Percentiles rank a stretch among this genome's conserved stretches.
Evolutionary conservation across 2,797 vertebrate genomes (phyloP).

Genomic region (Typhlichthys subterraneus): DNA sequence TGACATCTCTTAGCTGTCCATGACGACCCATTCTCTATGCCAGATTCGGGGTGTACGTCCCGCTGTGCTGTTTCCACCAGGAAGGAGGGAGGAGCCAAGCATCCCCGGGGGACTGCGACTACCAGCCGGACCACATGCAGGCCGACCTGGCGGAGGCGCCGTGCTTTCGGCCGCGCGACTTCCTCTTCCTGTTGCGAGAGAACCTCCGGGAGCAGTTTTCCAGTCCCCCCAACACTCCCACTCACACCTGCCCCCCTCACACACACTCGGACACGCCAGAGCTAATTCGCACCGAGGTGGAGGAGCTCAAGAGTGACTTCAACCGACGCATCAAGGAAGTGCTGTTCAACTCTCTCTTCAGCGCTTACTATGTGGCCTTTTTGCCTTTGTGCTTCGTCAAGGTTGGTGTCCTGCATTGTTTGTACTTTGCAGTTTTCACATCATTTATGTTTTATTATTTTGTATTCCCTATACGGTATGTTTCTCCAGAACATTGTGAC

Average conservation of each 20-base stretch:
- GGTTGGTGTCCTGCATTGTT: constrained; percentile 69
- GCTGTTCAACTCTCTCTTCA: constrained; percentile 98
- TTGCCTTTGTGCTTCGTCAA: constrained; percentile 98
- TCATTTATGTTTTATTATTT: too few relatives aligned
- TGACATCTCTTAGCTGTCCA: background rate
- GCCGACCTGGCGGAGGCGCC: constrained; percentile 81
- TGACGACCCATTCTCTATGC: background rate
- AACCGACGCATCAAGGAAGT: constrained; percentile 98
- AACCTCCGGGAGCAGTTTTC: constrained; percentile 94
- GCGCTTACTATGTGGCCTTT: constrained; percentile 97
- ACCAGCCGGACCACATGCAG: constrained; percentile 78
- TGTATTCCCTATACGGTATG: background rate
- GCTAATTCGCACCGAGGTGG: constrained; percentile 94
- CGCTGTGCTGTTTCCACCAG: constrained; percentile 97
- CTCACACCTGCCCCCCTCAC: constrained; percentile 89
- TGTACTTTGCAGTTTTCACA: too few relatives aligned
- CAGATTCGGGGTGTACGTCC: constrained; percentile 97
- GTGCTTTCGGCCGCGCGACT: constrained; percentile 89
- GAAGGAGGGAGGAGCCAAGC: constrained; percentile 86
- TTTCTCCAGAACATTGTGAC: background rate
- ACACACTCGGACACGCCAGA: constrained; percentile 86
- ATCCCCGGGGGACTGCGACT: constrained; percentile 83
- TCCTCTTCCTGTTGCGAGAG: constrained; percentile 89
- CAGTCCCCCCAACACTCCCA: constrained; percentile 85
- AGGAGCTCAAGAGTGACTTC: constrained; percentile 97